Evolutionary conservation across 2,797 vertebrate genomes (phyloP).

Genomic region (Prunella strophiata): DNA sequence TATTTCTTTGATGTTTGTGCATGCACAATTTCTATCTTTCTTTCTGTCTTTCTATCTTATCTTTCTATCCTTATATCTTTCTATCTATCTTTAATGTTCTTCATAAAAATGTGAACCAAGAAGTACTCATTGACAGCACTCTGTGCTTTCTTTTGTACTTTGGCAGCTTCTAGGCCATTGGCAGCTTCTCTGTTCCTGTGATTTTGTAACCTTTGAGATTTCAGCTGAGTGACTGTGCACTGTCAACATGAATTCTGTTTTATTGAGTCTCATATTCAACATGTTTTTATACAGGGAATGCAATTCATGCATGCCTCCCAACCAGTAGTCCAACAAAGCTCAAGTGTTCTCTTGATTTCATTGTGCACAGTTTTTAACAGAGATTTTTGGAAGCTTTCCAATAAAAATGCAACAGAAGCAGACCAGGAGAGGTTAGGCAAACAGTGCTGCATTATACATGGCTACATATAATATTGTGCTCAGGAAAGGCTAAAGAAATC

Average conservation of each 20-base stretch:
- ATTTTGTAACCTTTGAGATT: neutral
- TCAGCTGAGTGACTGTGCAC: neutral
- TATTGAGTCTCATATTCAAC: neutral
- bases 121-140: neutral
- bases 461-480: neutral
- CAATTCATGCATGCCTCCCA: conserved; percentile 13
- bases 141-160: neutral
- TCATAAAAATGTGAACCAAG: neutral
- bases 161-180: no score
- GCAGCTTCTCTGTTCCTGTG: neutral
- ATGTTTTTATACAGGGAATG: neutral
- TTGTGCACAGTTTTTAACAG: conserved; percentile 38
- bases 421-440: conserved; percentile 34
- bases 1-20: neutral
- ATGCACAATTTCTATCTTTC: neutral
- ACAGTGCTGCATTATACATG: conserved; percentile 36
- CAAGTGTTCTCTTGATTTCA: conserved; percentile 41
- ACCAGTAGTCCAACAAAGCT: conserved; percentile 28
- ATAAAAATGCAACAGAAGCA: conserved; percentile 62
- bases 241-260: neutral
- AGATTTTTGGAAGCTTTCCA: conserved; percentile 54
- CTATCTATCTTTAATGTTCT: neutral
- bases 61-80: neutral
- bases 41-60: neutral
- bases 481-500: conserved; percentile 23